Conservation (phyloP, 1,140 invertebrate species). For the Ceratitis capitata region DNA sequence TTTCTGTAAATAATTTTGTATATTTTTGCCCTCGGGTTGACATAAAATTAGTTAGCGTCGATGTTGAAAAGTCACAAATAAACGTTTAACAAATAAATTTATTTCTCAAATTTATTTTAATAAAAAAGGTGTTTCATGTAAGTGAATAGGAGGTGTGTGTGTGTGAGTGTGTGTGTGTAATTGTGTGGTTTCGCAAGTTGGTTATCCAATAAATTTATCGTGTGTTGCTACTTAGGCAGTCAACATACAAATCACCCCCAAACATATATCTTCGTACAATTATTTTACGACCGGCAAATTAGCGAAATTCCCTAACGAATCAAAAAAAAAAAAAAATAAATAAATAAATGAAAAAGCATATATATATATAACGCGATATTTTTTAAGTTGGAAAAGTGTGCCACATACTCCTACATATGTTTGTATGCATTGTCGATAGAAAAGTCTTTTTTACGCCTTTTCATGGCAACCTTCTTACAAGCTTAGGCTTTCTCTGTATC, state of each 20-base stretch:
- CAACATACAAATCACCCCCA: background rate
- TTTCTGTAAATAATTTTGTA: too few relatives aligned
- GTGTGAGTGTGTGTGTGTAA: background rate
- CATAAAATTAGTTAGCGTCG: too few relatives aligned
- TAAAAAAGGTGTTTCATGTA: background rate
- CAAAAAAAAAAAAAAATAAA: too few relatives aligned
- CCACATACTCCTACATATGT: too few relatives aligned
- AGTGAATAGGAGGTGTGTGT: background rate
- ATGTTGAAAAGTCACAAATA: background rate
- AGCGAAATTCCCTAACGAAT: background rate
- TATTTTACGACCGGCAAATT: background rate
- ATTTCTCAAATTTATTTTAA: slow-evolving; percentile 11
- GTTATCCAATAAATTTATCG: slow-evolving; percentile 30
- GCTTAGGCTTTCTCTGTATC: background rate
- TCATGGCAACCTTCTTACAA: background rate
- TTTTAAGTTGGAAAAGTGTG: too few relatives aligned
- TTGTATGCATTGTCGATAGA: too few relatives aligned
- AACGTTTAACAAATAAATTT: too few relatives aligned
- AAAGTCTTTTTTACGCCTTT: too few relatives aligned
- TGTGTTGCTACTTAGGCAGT: slow-evolving; percentile 18
- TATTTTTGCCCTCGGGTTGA: too few relatives aligned
- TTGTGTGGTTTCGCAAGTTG: background rate
- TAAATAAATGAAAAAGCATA: background rate
- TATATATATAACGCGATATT: background rate
- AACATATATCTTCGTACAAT: too few relatives aligned